Conservation (phyloP, 2,797 vertebrate species). For the Scyliorhinus canicula region DNA sequence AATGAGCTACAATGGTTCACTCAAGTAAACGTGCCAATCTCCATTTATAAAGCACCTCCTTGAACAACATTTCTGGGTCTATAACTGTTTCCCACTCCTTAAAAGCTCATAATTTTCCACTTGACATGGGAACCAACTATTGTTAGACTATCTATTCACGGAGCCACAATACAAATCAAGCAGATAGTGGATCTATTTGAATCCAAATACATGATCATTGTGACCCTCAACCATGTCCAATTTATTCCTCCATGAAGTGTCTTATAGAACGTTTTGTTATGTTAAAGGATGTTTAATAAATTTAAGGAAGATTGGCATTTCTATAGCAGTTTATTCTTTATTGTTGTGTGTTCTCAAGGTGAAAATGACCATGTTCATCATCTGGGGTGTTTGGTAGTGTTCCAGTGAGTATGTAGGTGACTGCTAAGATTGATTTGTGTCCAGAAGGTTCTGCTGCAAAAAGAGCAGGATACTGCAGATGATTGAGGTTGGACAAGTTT, state of each 20-base stretch:
- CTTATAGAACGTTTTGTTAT: not conserved
- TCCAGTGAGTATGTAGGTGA: not conserved
- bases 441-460: no score
- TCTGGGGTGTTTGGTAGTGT: not conserved
- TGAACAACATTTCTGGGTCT: not conserved
- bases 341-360: no score
- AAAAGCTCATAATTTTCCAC: not conserved
- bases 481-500: no score
- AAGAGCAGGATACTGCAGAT: no score
- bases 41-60: not conserved
- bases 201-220: not conserved
- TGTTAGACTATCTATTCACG: not conserved
- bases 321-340: not conserved
- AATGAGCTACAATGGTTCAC: not conserved
- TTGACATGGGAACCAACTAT: not conserved
- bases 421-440: no score
- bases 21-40: not conserved
- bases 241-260: not conserved
- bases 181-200: not conserved
- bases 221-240: not conserved
- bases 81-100: not conserved
- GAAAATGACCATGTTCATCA: no score
- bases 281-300: not conserved
- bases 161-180: not conserved
- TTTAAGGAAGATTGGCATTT: not conserved